phyloP scores from a whole-genome alignment of 2,797 vertebrate species.

The Parambassis ranga region DNA sequence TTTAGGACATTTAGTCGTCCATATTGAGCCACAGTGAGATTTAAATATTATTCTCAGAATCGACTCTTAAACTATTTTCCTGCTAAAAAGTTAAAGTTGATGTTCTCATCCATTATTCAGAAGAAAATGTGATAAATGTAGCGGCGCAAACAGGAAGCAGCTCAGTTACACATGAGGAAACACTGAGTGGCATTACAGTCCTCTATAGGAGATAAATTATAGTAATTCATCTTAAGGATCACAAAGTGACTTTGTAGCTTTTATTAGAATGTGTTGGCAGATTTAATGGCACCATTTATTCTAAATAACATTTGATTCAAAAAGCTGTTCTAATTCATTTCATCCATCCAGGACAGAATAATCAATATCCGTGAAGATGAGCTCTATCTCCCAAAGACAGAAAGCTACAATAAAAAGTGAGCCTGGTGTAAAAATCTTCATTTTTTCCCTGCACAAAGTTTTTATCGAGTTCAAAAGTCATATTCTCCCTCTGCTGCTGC shows the following conservation, averaged over 20 bases:
- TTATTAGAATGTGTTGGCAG: background rate
- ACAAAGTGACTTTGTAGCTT: constrained; percentile 24
- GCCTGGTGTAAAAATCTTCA: background rate
- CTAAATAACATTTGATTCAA: constrained; percentile 3
- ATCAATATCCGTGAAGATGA: constrained; percentile 36
- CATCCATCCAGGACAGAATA: background rate
- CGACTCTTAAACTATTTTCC: background rate
- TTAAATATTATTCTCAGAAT: constrained; percentile 4
- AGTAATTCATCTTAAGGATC: constrained; percentile 6
- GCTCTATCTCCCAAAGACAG: background rate
- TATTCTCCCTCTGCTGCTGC: background rate
- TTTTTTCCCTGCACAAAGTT: background rate
- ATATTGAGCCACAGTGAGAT: background rate
- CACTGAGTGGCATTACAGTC: background rate
- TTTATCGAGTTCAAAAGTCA: background rate
- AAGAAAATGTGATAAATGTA: constrained; percentile 18
- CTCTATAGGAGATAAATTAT: constrained; percentile 8
- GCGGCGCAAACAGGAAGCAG: constrained; percentile 21
- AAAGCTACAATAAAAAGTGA: background rate
- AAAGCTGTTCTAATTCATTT: constrained; percentile 11
- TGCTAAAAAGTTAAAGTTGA: background rate
- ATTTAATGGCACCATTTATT: constrained; percentile 18
- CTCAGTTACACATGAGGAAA: constrained; percentile 23
- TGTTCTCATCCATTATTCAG: constrained; percentile 28
- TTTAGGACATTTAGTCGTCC: background rate